A percentile compares a stretch with the other conserved stretches of the same genome.
These are phyloP conservation scores for Mallotus villosus DNA, from an alignment of 2,797 vertebrate species.

Conservation along the genomic window DNA sequence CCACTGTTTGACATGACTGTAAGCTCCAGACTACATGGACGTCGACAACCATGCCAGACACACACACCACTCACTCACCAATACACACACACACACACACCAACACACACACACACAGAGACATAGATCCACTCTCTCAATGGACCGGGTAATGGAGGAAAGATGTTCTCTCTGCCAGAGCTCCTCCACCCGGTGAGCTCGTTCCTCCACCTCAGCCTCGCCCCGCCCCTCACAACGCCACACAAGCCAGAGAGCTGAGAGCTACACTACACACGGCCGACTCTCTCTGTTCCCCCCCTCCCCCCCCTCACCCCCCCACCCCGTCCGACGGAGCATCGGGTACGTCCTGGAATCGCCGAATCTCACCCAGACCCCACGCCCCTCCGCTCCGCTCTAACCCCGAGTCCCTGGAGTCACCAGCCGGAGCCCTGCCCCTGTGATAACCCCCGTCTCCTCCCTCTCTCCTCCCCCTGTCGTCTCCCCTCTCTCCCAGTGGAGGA, in stretches of 20 bases:
- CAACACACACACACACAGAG: conserved; percentile 6
- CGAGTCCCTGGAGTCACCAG: conserved; percentile 18
- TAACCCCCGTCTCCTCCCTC: conserved; percentile 31
- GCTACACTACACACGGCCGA: conserved; percentile 4
- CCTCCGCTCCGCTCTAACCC: conserved; percentile 10
- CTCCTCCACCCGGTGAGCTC: conserved; percentile 53
- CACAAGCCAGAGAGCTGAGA: conserved; percentile 9
- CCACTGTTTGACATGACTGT: conserved; percentile 51
- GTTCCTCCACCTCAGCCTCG: background rate
- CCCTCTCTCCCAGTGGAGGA: conserved; percentile 72
- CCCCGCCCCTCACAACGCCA: conserved; percentile 22
- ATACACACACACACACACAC: conserved; percentile 20
- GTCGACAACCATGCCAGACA: conserved; percentile 31
- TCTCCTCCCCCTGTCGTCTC: conserved; percentile 62
- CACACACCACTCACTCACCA: conserved; percentile 16
- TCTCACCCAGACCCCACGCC: conserved; percentile 9
- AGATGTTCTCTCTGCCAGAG: conserved; percentile 57
- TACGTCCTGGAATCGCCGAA: background rate
- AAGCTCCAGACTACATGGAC: conserved; percentile 43
- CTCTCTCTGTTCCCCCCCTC: background rate
- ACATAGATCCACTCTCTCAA: conserved; percentile 48
- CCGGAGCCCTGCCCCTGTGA: conserved; percentile 22
- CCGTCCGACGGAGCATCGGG: too few species aligned
- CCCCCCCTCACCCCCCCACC: background rate
- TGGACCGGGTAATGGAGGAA: conserved; percentile 65